Conservation (phyloP, 2,797 vertebrate species). For the Malacoraja senta region DNA sequence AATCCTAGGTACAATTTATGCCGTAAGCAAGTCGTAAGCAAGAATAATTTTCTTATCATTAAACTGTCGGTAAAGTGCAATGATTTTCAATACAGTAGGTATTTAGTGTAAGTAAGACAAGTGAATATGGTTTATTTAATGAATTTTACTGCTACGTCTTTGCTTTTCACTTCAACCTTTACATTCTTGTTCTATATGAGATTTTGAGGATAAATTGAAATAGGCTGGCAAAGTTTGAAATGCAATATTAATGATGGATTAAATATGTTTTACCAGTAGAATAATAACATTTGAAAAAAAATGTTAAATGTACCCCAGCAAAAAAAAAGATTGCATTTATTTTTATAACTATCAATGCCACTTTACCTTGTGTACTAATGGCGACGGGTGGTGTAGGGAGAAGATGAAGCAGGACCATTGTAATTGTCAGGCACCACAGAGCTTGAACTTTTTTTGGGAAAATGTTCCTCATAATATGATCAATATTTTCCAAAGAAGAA, state of each 20-base stretch:
- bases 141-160: neutral
- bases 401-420: neutral
- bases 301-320: neutral
- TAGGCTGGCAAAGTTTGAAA: neutral
- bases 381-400: neutral
- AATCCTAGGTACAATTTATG: neutral
- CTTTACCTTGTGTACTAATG: neutral
- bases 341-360: neutral
- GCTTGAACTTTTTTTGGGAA: neutral
- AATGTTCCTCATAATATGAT: neutral
- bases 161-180: neutral
- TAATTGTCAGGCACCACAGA: neutral
- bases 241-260: neutral
- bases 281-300: neutral
- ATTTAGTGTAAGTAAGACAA: neutral
- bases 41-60: neutral
- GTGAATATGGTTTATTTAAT: conserved; percentile 11
- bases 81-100: neutral
- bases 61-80: neutral
- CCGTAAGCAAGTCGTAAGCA: neutral
- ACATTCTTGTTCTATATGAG: neutral
- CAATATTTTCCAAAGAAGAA: neutral
- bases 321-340: neutral
- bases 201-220: neutral
- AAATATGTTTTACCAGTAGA: neutral